Evolutionary conservation across 2,888 invertebrate genomes (phyloP).

Genomic region (Lochmaea crataegi): DNA sequence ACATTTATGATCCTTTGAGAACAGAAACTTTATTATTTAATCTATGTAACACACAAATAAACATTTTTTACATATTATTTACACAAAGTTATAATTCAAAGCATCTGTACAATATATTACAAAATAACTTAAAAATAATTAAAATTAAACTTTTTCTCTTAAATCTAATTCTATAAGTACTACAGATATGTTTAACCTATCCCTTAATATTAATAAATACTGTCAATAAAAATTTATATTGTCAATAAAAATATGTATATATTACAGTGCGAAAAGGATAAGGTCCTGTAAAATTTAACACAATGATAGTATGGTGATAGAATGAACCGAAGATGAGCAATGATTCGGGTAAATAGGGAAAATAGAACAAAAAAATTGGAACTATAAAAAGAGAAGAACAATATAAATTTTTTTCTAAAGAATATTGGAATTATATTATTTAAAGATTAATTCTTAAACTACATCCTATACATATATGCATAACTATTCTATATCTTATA

Average conservation of each 20-base stretch:
- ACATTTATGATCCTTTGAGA: not conserved
- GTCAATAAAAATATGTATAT: not conserved
- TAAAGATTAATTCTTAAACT: not conserved
- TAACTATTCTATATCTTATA: no score
- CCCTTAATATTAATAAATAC: not conserved
- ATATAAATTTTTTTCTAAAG: no score
- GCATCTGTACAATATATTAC: not conserved
- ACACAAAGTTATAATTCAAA: slow-evolving; percentile 2
- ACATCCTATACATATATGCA: not conserved
- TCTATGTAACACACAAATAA: slow-evolving; percentile 8
- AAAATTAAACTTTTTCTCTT: not conserved
- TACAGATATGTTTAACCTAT: not conserved
- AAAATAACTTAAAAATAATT: not conserved
- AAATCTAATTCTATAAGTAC: not conserved
- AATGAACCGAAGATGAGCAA: no score
- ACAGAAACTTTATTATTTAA: slow-evolving; percentile 1
- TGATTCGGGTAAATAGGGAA: no score
- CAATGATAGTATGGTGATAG: no score
- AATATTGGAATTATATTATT: no score
- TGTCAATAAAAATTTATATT: not conserved
- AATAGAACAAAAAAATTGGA: no score
- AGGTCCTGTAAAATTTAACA: no score
- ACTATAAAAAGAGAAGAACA: no score
- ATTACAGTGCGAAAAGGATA: no score
- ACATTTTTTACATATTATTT: slow-evolving; percentile 7